Evolutionary conservation across 2,888 invertebrate genomes (phyloP).

Genomic region (Rhabditophanes sp.): DNA sequence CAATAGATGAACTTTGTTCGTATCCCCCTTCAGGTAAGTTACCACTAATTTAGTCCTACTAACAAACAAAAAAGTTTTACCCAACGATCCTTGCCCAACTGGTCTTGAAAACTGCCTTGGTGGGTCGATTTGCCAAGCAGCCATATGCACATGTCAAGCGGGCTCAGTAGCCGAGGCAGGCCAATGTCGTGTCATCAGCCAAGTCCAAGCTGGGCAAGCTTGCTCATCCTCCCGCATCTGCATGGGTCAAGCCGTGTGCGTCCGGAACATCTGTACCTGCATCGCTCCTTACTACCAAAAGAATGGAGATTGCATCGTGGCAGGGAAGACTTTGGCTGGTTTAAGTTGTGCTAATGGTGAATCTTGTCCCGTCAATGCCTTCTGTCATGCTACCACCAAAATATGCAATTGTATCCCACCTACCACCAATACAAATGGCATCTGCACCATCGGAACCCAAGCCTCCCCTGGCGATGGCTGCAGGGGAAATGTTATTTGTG

Average conservation of each 20-base stretch:
- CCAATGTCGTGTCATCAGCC: slow-evolving; percentile 19
- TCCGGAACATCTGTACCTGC: slow-evolving; percentile 33
- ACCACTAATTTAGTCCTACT: background rate
- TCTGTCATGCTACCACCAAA: slow-evolving; percentile 18
- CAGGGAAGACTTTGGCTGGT: slow-evolving; percentile 14
- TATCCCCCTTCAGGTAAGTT: slow-evolving; percentile 24
- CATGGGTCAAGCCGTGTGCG: slow-evolving; percentile 25
- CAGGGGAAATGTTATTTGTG: slow-evolving; percentile 21
- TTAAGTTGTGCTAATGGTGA: slow-evolving; percentile 28
- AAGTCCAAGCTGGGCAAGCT: slow-evolving; percentile 21
- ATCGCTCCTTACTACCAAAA: slow-evolving; percentile 18
- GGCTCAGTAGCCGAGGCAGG: slow-evolving; percentile 14
- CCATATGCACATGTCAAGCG: slow-evolving; percentile 19
- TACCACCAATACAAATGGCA: slow-evolving; percentile 15
- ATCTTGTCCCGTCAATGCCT: slow-evolving; percentile 22
- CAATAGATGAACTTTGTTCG: slow-evolving; percentile 25
- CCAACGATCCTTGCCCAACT: slow-evolving; percentile 27
- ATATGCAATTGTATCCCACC: slow-evolving; percentile 16
- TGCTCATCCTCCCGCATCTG: slow-evolving; percentile 15
- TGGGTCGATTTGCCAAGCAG: slow-evolving; percentile 21
- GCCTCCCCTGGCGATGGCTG: slow-evolving; percentile 32
- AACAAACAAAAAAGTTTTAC: slow-evolving; percentile 14
- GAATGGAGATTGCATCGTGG: slow-evolving; percentile 13
- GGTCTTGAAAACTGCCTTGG: slow-evolving; percentile 31
- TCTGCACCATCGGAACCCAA: slow-evolving; percentile 11